Evolutionary conservation across 2,888 invertebrate species (phyloP), one percentile per base, ranked within the genome.

Genomic region (Diloba caeruleocephala): DNA sequence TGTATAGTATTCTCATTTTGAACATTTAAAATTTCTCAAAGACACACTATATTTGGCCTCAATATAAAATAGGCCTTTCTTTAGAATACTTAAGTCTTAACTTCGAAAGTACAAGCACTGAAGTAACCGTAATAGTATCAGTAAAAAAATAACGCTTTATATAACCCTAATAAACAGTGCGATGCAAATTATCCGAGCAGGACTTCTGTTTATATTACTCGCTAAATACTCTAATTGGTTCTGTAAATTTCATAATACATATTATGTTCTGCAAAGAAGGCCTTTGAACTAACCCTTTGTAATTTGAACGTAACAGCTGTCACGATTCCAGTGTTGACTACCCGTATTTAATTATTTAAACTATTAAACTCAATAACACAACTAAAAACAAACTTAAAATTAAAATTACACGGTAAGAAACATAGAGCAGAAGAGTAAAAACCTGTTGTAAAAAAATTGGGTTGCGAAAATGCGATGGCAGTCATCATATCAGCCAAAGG

Each of bases 151-250:
- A n/a, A n/a, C n/a, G n/a, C 29, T 38, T 21, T 14, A 45, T 42
- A 32, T 44, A 38, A 41, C 39, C 10, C 26, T 45, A 45, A 59
- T 53, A 48, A 41, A 15, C 41, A 44, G 14, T 21, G 15, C 32
- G 39, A 43, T 49, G 31, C 21, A 14, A 32, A 45, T 43, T 48
- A 59, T 31, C 42, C 1, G 33, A 57, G 50, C 15, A 32, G 13
- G 7, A 49, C 3, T 45, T 34, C 15, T 29, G 46, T 57, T 71
- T 44, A 49, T 48, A 31, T 48, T 43, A 31, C 12, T 54, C 48
- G 48, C 57, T 51, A 63, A 48, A 54, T 53, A 36, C 19, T 38
- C 21, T 46, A 54, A 67, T 69, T 68, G 51, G 52, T 63, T 56
- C 28, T 29, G 37, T 44, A 42, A 52, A 52, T 53, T 50, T 49